These are phyloP conservation scores for Brachionus paranguensis DNA, from an alignment of 1,140 invertebrate genomes.

Conservation along the genomic window DNA sequence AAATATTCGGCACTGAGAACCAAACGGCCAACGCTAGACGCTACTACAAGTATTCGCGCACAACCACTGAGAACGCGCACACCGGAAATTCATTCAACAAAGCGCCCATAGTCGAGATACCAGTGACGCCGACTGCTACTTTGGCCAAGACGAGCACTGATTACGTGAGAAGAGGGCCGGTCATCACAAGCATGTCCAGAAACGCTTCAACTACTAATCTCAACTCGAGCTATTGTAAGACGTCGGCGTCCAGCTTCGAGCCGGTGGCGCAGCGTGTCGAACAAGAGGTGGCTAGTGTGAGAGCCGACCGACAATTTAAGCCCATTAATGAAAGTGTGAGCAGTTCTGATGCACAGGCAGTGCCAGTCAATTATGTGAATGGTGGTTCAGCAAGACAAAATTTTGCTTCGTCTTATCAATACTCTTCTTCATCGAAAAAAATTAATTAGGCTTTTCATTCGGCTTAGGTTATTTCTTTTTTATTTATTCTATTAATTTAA, in stretches of 20 bases:
- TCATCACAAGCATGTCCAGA: neutral
- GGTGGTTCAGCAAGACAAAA: neutral
- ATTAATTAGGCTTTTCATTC: neutral
- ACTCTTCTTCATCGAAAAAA: slow-evolving; percentile 3
- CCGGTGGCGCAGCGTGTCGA: neutral
- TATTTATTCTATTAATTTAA: neutral
- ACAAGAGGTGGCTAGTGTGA: neutral
- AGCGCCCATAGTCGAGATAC: neutral
- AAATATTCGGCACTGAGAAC: neutral
- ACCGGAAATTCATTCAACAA: neutral
- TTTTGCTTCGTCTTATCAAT: neutral
- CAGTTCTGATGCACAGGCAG: neutral
- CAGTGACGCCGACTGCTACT: neutral
- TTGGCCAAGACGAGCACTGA: neutral
- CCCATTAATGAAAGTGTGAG: neutral
- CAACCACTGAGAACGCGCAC: neutral
- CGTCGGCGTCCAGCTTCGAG: neutral
- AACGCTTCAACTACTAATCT: neutral
- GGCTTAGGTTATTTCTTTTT: neutral
- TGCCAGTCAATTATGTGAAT: neutral
- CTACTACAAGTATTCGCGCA: slow-evolving; percentile 32
- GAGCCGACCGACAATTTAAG: neutral
- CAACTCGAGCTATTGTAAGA: neutral
- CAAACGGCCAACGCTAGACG: neutral
- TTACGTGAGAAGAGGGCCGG: neutral